Conservation (phyloP, 2,113 vertebrate genomes). For the Ptilorrhoa leucosticta region DNA sequence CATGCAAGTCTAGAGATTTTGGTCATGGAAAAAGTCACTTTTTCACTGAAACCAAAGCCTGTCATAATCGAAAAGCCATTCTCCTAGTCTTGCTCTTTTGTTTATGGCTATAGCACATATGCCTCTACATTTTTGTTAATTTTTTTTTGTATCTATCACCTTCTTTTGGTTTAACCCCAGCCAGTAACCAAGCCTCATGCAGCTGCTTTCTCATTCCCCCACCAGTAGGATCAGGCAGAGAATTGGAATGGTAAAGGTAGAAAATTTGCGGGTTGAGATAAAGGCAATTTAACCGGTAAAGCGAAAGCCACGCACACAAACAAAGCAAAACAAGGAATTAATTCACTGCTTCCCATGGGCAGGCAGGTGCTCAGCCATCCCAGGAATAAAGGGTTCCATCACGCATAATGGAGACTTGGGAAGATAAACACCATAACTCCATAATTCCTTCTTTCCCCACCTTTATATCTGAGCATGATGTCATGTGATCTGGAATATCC, state of each 20-base stretch:
- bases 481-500: not conserved
- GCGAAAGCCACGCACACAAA: not conserved
- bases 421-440: not conserved
- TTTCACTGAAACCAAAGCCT: not conserved
- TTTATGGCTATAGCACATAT: not conserved
- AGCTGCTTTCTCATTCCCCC: not conserved
- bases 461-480: no score
- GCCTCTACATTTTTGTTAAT: not conserved
- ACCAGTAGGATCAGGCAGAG: not conserved
- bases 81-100: not conserved
- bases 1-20: not conserved
- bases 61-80: not conserved
- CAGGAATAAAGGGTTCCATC: no score
- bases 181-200: not conserved
- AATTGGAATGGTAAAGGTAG: not conserved
- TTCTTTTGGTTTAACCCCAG: not conserved
- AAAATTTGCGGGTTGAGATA: not conserved
- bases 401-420: accelerated
- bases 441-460: not conserved
- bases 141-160: not conserved
- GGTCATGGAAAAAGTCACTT: not conserved
- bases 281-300: not conserved
- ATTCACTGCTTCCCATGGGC: not conserved
- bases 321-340: not conserved
- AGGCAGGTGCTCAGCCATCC: not conserved